Evolutionary conservation across 2,888 invertebrate genomes (phyloP), one percentile per base, ranked within the genome.

Genomic region (Yponomeuta plumbellus): DNA sequence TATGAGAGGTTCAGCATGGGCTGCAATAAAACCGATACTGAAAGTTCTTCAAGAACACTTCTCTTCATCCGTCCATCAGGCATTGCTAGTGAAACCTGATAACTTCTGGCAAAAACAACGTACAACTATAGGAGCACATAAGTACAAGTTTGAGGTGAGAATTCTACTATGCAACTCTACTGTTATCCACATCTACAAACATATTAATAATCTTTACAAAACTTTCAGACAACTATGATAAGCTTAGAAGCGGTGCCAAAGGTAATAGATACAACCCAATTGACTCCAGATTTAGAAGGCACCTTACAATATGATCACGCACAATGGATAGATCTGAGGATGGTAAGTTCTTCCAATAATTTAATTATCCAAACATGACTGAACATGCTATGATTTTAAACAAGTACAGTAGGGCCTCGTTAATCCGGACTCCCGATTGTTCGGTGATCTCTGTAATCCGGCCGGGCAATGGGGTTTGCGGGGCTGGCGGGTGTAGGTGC

Each of bases 41-140:
- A 99, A 99, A 93, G 97, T 98, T 79, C 93, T 97, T 74, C 96
- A 99, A 93, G 99, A 99, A 86, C 97, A 97, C 90, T 99, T 98
- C 88, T 95, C 97, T 77, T 96, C 97, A 76, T 94, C 94, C 83
- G 96, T 99, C 80, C 96, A 98, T 90, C 96, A 96, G 86, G 98
- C 98, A 75, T 97, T 97, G 82, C 98, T 99, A 84, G 98, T 99
- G 76, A 99, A 99, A 92, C 98, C 99, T 74, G 99, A 99, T 83
- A 99, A 98, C 86, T 99, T 99, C 92, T 99, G 99, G 99, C 99
- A 99, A 91, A 99, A 99, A 91, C 99, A 99, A 91, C 95, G 98
- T 83, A 98, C 98, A 75, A 98, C 97, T 73, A 94, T 99, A 80
- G 98, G 98, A 80, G 97, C 97, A 90, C 97, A 98, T 88, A 99